Evolutionary conservation across 2,113 vertebrate species (phyloP).

Genomic region (Hydropotes inermis): DNA sequence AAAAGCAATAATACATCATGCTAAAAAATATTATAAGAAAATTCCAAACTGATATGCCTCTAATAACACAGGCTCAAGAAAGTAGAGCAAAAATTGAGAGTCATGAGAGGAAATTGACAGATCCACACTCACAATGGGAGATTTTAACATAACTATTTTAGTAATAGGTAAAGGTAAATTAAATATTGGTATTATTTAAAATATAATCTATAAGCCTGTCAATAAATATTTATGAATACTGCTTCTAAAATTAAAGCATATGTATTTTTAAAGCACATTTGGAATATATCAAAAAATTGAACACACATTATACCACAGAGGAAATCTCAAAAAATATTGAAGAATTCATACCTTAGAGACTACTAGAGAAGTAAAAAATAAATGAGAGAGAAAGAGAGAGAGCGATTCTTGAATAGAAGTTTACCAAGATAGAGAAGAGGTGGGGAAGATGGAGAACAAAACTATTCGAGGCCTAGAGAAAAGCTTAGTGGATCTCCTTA

Average conservation of each 20-base stretch:
- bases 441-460: rapidly evolving
- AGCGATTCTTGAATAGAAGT: not conserved
- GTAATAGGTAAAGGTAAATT: not conserved
- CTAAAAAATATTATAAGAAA: not conserved
- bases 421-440: not conserved
- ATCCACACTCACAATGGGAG: not conserved
- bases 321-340: not conserved
- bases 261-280: not conserved
- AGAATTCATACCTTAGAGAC: not conserved
- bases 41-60: not conserved
- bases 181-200: not conserved
- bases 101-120: not conserved
- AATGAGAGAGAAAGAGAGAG: not conserved
- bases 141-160: not conserved
- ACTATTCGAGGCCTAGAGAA: not conserved
- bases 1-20: not conserved
- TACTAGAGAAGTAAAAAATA: not conserved
- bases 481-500: not conserved
- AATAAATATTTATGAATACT: not conserved
- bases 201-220: not conserved
- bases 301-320: not conserved
- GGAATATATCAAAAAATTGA: not conserved
- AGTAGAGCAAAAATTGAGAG: not conserved
- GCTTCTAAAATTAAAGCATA: not conserved
- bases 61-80: not conserved